Conservation (phyloP, 2,797 vertebrate species). For the Atherinosoma microstoma region DNA sequence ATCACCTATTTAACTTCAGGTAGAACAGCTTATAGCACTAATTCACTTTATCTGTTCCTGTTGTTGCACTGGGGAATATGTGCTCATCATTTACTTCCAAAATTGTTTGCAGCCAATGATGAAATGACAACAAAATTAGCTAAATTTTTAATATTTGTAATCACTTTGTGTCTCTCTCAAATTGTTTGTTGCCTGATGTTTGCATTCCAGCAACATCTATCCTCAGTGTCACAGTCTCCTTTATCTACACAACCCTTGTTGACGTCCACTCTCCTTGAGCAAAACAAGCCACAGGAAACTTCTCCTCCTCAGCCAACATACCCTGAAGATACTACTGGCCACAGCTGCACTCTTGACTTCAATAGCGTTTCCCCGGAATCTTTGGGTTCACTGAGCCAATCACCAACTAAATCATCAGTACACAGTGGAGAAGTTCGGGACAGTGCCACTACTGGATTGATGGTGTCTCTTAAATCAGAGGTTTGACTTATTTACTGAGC, state of each 20-base stretch:
- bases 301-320: slow-evolving; percentile 49
- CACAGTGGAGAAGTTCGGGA: slow-evolving; percentile 26
- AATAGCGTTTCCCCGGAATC: slow-evolving; percentile 69
- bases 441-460: slow-evolving; percentile 3
- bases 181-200: slow-evolving; percentile 43
- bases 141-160: slow-evolving; percentile 9
- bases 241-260: slow-evolving; percentile 57
- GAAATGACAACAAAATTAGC: slow-evolving; percentile 33
- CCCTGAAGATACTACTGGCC: slow-evolving; percentile 23
- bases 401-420: slow-evolving; percentile 65
- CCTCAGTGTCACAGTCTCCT: slow-evolving; percentile 27
- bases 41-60: slow-evolving; percentile 25
- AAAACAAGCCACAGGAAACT: slow-evolving; percentile 41
- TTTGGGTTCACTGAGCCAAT: slow-evolving; percentile 62
- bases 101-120: slow-evolving; percentile 40
- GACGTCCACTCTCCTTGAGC: slow-evolving; percentile 71
- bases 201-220: slow-evolving; percentile 24
- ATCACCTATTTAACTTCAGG: slow-evolving; percentile 25
- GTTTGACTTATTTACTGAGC: slow-evolving; percentile 55
- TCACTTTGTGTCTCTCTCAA: slow-evolving; percentile 6
- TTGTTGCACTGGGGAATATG: slow-evolving; percentile 27
- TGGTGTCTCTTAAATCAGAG: slow-evolving; percentile 61
- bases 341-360: slow-evolving; percentile 29
- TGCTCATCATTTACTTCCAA: slow-evolving; percentile 26
- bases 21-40: slow-evolving; percentile 24